Evolutionary conservation across 2,797 vertebrate genomes (phyloP), one percentile per base, ranked within the genome.

Genomic region (Acipenser oxyrinchus): DNA sequence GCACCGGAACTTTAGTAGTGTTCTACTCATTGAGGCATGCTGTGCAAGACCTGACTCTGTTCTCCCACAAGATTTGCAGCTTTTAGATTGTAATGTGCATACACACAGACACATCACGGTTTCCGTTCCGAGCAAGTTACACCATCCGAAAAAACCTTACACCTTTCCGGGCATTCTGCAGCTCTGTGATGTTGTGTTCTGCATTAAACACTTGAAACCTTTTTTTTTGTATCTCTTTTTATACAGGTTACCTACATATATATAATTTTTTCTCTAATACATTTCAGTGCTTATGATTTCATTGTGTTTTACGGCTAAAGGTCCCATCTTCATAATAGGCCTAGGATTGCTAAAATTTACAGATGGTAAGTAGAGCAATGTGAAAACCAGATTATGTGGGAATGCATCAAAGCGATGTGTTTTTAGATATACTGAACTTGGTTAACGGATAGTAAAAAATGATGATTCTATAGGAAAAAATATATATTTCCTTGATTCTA

Each of bases 401-500:
- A 58, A 58, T 11, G 11, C 55, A 58, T 58, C 55, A 80, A 82
- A 87, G 85, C 75, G 73, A 69, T 75, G 70, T 10, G 76, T 85
- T 88, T 88, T 83, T 84, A 86, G 81, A 85, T 84, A 83, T 85
- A 81, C 69, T 64, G 85, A 89, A 89, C 86, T 83, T 81, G 73
- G 80, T 88, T 88, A 88, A 60, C 51, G 70, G 63, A 80, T 67
- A 78, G 81, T 78, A 83, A 80, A 88, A 88, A 86, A 81, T 78
- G 82, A 84, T 81, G 84, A 88, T 87, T 89, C 84, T 80, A 79
- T 75, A 60, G 81, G 80, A 87, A 89, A 90, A 90, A 83, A 86
- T 89, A 89, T 84, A 81, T 87, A 87, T 89, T 84, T 75, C 82
- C 83, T 90, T 88, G 88, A 90, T 88, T 90, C 87, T 85, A 80